Base-by-base conservation (phyloP, 2,113 vertebrate species). In the Chloroceryle aenea region DNA sequence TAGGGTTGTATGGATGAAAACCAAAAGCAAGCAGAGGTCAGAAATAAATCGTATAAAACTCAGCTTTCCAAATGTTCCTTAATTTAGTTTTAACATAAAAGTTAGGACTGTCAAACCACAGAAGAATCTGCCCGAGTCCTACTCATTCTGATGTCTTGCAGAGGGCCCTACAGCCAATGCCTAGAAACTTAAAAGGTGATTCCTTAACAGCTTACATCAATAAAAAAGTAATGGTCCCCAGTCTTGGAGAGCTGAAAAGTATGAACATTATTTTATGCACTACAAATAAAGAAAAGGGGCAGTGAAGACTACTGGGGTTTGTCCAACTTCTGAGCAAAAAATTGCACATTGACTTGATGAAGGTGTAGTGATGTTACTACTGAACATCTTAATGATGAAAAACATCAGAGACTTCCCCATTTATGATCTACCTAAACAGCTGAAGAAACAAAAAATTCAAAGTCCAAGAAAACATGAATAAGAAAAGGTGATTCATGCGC, bases 21-120 rank as follows among this genome's bases (percentile, higher is more conserved):
- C 43, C 78, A 93, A 91, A 90, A 71, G 69, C 38, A 91, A 86
- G 63, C 1, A 89, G 32, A 89, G 62, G 52, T 81, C 74, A 91
- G 71, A 93, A 93, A 93, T 69, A 66, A 93, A 90, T 50, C 56
- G 71, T 29, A 87, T 23, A 29, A 92, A 93, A 80, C 19, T 56
- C 50, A 53, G 62, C 71, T 82, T 88, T 87, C 90, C 55, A 88
- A 85, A 69, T 52, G 45, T 40, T 87, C 72, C 78, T 85, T 21
- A n/a, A 29, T 82, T 79, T 92, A 85, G 90, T 88, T 92, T 92
- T 66, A 77, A 85, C 52, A 62, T 80, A 76, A 61, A 66, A 5
- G 22, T 58, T 67, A 87, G 34, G 38, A 78, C 26, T 52, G 47
- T 34, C 34, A 88, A 82, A 79, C 43, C 48, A 76, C 1, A 63